phyloP scores from a whole-genome alignment of 2,113 vertebrate species.

The Empidonax alnorum region DNA sequence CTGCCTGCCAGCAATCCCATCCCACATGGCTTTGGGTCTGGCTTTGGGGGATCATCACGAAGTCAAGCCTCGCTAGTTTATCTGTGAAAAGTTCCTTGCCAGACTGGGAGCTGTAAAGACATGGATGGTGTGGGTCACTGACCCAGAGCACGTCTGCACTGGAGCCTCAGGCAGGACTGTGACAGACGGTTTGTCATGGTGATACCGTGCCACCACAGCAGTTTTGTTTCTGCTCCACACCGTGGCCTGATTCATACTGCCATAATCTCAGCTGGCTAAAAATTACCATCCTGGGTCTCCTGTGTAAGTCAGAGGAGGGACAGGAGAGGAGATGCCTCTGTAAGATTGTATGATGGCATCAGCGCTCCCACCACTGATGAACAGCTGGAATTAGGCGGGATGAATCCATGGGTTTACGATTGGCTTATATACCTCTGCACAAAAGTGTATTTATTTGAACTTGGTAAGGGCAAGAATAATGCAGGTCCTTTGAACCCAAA shows the following conservation, averaged over 20 bases:
- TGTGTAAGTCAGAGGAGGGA: not conserved
- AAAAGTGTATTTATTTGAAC: not conserved
- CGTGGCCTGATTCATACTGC: not conserved
- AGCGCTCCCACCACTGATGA: not conserved
- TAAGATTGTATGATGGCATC: not conserved
- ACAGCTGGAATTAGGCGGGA: not conserved
- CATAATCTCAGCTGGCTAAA: not conserved
- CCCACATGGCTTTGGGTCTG: not conserved
- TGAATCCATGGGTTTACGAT: not conserved
- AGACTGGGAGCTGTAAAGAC: not conserved
- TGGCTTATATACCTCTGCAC: not conserved
- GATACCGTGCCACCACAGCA: not conserved
- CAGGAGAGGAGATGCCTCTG: not conserved
- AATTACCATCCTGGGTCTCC: not conserved
- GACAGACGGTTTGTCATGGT: not conserved
- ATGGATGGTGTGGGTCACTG: not conserved
- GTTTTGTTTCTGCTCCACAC: not conserved
- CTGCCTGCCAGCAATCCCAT: not conserved
- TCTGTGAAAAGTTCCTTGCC: not conserved
- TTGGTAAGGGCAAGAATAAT: not conserved
- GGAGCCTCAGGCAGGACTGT: not conserved
- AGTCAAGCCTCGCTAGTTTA: not conserved
- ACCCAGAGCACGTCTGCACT: not conserved
- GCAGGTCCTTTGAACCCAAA: not conserved
- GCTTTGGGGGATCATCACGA: not conserved